Evolutionary conservation across 2,797 vertebrate species (phyloP), one percentile per base, ranked within the genome.

Genomic region (Psittacula derbiana): DNA sequence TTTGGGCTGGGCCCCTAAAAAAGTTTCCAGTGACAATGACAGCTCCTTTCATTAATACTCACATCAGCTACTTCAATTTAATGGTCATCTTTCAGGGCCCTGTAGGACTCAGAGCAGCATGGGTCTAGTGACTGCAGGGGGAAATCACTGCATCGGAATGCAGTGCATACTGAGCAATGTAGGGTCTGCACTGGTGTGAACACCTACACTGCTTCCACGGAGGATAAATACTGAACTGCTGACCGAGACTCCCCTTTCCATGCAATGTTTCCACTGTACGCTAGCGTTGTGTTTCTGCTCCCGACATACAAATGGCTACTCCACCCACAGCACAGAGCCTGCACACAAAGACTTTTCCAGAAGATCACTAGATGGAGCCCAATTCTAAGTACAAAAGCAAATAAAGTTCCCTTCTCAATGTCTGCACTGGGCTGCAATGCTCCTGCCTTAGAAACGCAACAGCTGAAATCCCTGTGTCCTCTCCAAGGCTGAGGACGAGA

Each of bases 361-460:
- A 36, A 28, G 44, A 62, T 90, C 86, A 21, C 93, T 88, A 95
- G 95, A 44, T 70, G 93, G 86, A 94, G 83, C 89, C 25, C 89
- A 44, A 36, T 78, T 87, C 79, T 20, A 85, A 64, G 50, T 27
- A 16, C 53, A 86, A 84, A 31, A 12, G 3, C 17, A 14, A 2
- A 8, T 25, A 46, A 72, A 49, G 27, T 10, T 12, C 49, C 16
- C 12, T 82, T 53, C 65, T 64, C 31, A 6, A 11, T 43, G 53
- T 7, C 57, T 12, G 38, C 1, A 4, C 64, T 2, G 14, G 36
- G 44, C 62, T 16, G 47, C 80, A 43, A 47, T 25, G 4, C 74
- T 91, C 50, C 74, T 25, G 65, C 81, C 40, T 41, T 14, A 12
- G 1, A 43, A n/a, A 28, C 52, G 2, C 28, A 46, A 13, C 52